Evolutionary conservation across 2,113 vertebrate species (phyloP).

Genomic region (Ptychochromis oligacanthus): DNA sequence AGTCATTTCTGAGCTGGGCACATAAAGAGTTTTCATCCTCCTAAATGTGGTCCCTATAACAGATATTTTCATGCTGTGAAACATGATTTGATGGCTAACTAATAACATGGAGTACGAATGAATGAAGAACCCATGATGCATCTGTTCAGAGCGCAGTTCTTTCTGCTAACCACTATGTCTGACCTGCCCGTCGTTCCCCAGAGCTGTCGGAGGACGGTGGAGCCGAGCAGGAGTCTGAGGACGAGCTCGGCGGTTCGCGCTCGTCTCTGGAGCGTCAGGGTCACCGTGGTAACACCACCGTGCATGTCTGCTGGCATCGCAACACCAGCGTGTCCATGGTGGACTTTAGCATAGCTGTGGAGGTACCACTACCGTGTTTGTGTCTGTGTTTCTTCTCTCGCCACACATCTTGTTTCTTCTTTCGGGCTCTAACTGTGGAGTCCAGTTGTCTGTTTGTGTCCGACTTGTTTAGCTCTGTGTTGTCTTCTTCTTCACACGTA

Average conservation of each 20-base stretch:
- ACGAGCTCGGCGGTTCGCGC: conserved; percentile 91
- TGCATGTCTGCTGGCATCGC: conserved; percentile 98
- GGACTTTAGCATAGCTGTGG: conserved; percentile 96
- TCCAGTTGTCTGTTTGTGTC: background rate
- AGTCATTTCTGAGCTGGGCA: background rate
- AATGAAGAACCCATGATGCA: background rate
- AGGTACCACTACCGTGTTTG: conserved; percentile 79
- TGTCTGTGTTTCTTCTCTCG: background rate
- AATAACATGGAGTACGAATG: too few species aligned
- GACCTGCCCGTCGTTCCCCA: conserved; percentile 54
- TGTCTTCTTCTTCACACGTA: background rate
- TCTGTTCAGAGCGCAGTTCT: background rate
- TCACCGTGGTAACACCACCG: conserved; percentile 96
- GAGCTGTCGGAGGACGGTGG: conserved; percentile 88
- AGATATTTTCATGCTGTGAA: background rate
- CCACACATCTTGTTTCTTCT: background rate
- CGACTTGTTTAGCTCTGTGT: background rate
- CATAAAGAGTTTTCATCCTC: too few species aligned
- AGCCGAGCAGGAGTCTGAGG: conserved; percentile 93
- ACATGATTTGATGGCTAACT: background rate
- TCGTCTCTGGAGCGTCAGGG: conserved; percentile 93
- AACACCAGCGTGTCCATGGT: conserved; percentile 99
- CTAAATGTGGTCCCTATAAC: background rate
- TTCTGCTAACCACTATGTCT: background rate
- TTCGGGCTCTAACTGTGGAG: background rate